Conservation (phyloP, 2,888 invertebrate genomes). For the Thereva nobilitata region DNA sequence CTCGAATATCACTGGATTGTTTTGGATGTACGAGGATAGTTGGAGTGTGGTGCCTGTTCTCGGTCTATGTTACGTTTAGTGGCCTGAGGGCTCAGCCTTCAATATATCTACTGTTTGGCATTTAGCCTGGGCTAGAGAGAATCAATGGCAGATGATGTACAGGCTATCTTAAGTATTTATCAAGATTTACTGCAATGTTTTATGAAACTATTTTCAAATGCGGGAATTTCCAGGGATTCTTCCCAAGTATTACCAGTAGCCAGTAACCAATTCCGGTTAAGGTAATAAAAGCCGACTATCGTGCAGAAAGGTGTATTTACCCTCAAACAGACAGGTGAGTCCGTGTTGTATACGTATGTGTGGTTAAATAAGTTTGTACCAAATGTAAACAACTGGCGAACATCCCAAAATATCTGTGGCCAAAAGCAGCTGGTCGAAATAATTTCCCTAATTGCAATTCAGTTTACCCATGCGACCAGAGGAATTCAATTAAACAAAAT, state of each 20-base stretch:
- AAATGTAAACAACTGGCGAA: no score
- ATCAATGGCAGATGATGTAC: slow-evolving; percentile 1
- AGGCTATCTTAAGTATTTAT: background rate
- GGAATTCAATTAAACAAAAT: slow-evolving; percentile 23
- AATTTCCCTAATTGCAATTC: slow-evolving; percentile 24
- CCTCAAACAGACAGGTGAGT: no score
- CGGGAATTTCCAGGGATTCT: no score
- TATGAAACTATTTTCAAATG: background rate
- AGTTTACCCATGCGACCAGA: slow-evolving; percentile 10
- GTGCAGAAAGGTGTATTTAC: no score
- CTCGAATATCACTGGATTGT: slow-evolving; percentile 14
- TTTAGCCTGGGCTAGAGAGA: slow-evolving; percentile 6
- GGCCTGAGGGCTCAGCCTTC: no score
- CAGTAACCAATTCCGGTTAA: no score
- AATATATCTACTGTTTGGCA: slow-evolving; percentile 2
- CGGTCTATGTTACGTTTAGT: background rate
- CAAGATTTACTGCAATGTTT: slow-evolving; percentile 19
- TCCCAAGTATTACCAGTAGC: no score
- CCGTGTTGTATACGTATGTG: no score
- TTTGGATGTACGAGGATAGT: background rate
- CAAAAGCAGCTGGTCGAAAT: background rate
- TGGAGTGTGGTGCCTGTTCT: background rate
- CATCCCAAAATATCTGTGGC: background rate
- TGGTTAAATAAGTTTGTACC: no score
- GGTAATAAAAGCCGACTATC: no score